phyloP scores from a whole-genome alignment of 2,888 invertebrate genomes.

The Philereme transversata region DNA sequence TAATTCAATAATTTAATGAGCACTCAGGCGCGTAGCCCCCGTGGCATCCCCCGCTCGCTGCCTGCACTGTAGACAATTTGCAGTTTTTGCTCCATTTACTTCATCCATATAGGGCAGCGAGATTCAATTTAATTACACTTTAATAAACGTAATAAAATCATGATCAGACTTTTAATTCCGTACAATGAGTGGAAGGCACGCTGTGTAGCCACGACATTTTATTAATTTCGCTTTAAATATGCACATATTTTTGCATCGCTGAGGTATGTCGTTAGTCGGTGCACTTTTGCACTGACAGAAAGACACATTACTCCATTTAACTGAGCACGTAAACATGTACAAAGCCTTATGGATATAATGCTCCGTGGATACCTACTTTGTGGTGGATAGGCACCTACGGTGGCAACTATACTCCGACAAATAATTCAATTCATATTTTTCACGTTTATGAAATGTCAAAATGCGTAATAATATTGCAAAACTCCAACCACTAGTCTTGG shows the following conservation, averaged over 20 bases:
- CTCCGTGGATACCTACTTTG: slow-evolving; percentile 6
- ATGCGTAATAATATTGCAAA: too few relatives aligned
- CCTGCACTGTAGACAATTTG: slow-evolving; percentile 40
- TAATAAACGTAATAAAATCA: slow-evolving; percentile 72
- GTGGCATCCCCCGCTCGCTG: slow-evolving; percentile 22
- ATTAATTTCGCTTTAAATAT: slow-evolving; percentile 49
- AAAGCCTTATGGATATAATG: slow-evolving; percentile 25
- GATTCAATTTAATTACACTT: slow-evolving; percentile 73
- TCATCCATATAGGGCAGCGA: slow-evolving; percentile 65
- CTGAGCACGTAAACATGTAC: slow-evolving; percentile 33
- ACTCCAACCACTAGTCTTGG: too few relatives aligned
- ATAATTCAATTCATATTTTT: too few relatives aligned
- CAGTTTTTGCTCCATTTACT: slow-evolving; percentile 62
- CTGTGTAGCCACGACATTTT: slow-evolving; percentile 34
- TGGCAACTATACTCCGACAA: too few relatives aligned
- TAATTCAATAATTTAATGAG: slow-evolving; percentile 61
- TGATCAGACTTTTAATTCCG: slow-evolving; percentile 64
- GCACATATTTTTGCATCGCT: slow-evolving; percentile 60
- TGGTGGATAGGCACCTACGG: too few relatives aligned
- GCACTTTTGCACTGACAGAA: slow-evolving; percentile 49
- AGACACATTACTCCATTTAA: slow-evolving; percentile 54
- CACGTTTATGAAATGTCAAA: too few relatives aligned
- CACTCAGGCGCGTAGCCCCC: slow-evolving; percentile 40
- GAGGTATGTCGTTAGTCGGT: slow-evolving; percentile 47
- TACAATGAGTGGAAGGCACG: slow-evolving; percentile 48